These are phyloP conservation scores for Brachyhypopomus gauderio DNA, from an alignment of 2,113 vertebrate genomes.

Conservation along the genomic window DNA sequence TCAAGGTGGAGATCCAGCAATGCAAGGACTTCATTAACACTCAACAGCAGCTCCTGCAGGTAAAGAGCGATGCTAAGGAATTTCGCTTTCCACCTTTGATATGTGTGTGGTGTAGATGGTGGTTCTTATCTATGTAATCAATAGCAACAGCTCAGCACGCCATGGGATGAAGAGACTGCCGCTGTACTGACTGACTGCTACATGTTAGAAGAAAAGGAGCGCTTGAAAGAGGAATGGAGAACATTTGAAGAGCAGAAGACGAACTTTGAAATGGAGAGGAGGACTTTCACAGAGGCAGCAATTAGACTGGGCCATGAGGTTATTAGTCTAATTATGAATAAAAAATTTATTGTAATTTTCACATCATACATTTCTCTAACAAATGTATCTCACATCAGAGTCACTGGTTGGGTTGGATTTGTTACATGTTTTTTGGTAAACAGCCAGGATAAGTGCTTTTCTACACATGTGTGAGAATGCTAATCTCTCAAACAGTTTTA, in stretches of 20 bases:
- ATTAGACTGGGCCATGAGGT: constrained; percentile 95
- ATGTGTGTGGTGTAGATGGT: not conserved
- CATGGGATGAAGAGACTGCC: constrained; percentile 85
- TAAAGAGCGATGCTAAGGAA: constrained; percentile 49
- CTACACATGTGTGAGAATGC: too few species aligned
- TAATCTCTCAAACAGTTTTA: too few species aligned
- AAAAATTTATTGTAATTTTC: not conserved
- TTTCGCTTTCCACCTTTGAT: not conserved
- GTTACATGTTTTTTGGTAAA: too few species aligned
- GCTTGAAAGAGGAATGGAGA: constrained; percentile 89
- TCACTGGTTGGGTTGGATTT: too few species aligned
- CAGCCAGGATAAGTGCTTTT: too few species aligned
- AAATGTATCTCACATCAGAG: too few species aligned
- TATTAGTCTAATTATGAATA: not conserved
- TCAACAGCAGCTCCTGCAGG: constrained; percentile 92
- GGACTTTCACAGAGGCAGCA: constrained; percentile 93
- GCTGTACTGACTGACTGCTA: constrained; percentile 84
- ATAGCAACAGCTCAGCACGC: constrained; percentile 86
- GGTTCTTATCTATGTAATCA: not conserved
- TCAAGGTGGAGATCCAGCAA: constrained; percentile 88
- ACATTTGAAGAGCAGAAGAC: constrained; percentile 88
- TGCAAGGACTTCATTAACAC: constrained; percentile 93
- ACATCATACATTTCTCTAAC: not conserved
- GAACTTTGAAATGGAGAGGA: constrained; percentile 91
- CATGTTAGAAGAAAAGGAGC: constrained; percentile 88